Base-by-base conservation (phyloP, 2,888 invertebrate species). In the Tortrix viridana region DNA sequence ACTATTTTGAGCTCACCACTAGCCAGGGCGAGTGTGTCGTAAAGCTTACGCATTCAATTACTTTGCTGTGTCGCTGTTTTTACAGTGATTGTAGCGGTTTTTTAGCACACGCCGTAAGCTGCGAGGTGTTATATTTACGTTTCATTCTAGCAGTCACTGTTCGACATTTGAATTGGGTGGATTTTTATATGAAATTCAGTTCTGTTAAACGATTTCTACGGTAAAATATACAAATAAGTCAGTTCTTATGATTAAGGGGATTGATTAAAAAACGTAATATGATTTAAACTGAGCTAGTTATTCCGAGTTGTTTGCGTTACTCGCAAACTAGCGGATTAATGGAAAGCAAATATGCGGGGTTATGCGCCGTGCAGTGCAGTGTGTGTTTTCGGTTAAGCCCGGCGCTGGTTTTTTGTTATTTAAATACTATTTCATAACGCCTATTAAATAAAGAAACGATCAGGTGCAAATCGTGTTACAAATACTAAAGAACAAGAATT, bases 21-120 rank as follows among this genome's bases (percentile, higher is more conserved):
- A 53, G 65, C 71, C 68, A 60, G 67, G 73, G 66, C 73, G 73
- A 77, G 76, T 75, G 75, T 78, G 76, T 78, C 81, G 74, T 80
- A 81, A 81, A 81, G 80, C 74, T 69, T 71, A 77, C 78, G 71
- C 77, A 81, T 82, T 81, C 79, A 82, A 80, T 82, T 82, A 80
- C 73, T 69, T 65, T 67, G 71, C 69, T 57, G 57, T 41, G 55
- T 20, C 50, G 61, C 46, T 58, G 62, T 62, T 62, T 56, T 62
- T 62, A 52, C 57, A 41, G 62, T 57, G 62, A 57, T 65, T 66
- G 67, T 69, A 68, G 68, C 69, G 69, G 70, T 72, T 73, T 74
- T 71, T 71, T 69, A 66, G 44, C 16, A 19, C 56, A 44, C 38
- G 9, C 52, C 9, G 44, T 38, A 16, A 57, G 38, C 52, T 46